Base-by-base conservation (phyloP, 1,140 invertebrate genomes). In the Scaptomyza graminum region DNA sequence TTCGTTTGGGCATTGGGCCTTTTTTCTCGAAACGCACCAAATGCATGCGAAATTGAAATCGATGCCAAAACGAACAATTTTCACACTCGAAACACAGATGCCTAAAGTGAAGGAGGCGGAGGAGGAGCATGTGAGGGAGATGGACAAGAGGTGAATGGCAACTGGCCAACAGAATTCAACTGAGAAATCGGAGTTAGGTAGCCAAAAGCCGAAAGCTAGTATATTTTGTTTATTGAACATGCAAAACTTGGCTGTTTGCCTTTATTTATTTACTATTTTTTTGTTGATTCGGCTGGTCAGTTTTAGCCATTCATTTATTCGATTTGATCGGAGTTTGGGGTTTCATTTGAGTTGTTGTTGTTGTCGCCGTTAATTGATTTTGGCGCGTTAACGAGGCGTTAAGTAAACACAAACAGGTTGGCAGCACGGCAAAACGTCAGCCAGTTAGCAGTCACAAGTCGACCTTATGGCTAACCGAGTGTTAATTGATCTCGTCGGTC, bases 371-470 rank as follows among this genome's bases (percentile, higher is more conserved):
- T 84, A 85, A 84, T 84, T 84, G 80, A 84, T 80, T 85, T 85
- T 84, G 80, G 76, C 76, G 73, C 76, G 71, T 85, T 84, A 85
- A 84, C 81, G 73, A 84, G 81, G 67, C 68, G 76, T 68, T 79
- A 84, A 76, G 64, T 60, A 76, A 83, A 69, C 80, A 73, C 80
- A 73, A 76, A 74, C 77, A 56, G 61, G 43, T 77, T 77, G 79
- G 57, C 79, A 75, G 70, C 56, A 71, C n/a, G n/a, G n/a, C 46
- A 50, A 49, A 25, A 60, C 59, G 56, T 28, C 12, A 41, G 12
- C 37, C 8, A 54, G 56, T 28, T 3, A 41, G 12, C 37, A 3
- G 37, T 41, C 37, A 41, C 51, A 15, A 25, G n/a, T 18, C 56
- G 13, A 5, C 31, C 34, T 25, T 52, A 49, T 60, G 51, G 57